A percentile compares a stretch with the other conserved stretches of the same genome.
Evolutionary conservation across 2,888 invertebrate species (phyloP).

Genomic region (Dasypolia templi): DNA sequence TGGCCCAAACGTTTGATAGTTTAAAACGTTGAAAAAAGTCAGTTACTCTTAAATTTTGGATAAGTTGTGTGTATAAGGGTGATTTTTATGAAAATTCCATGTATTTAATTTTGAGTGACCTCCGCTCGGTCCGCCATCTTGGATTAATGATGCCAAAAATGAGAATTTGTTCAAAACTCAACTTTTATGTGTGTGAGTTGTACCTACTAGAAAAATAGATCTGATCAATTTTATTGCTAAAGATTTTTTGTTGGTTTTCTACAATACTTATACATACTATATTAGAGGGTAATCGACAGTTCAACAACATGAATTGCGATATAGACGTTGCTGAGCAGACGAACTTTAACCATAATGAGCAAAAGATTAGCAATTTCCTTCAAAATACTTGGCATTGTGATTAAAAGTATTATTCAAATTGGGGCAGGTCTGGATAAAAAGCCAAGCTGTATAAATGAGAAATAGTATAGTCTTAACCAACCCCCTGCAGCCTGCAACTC

Average conservation of each 20-base stretch:
- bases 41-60: background rate
- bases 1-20: background rate
- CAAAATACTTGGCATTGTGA: background rate
- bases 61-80: background rate
- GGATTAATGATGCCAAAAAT: background rate
- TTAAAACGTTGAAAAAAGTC: background rate
- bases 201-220: background rate
- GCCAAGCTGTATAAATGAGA: background rate
- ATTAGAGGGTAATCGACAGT: background rate
- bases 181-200: background rate
- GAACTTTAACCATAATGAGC: background rate
- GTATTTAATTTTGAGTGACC: background rate
- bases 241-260: background rate
- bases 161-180: background rate
- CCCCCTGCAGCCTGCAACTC: slow-evolving; percentile 70
- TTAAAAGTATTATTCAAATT: background rate
- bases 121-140: background rate
- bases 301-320: background rate
- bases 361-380: background rate
- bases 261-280: background rate
- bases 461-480: background rate
- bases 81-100: too few species aligned
- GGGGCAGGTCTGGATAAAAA: background rate
- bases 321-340: background rate
- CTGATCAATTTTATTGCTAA: background rate